Percentiles rank a stretch among this genome's conserved stretches.
These are phyloP conservation scores for Drosophila athabasca DNA, from an alignment of 1,140 invertebrate genomes.

Conservation along the genomic window DNA sequence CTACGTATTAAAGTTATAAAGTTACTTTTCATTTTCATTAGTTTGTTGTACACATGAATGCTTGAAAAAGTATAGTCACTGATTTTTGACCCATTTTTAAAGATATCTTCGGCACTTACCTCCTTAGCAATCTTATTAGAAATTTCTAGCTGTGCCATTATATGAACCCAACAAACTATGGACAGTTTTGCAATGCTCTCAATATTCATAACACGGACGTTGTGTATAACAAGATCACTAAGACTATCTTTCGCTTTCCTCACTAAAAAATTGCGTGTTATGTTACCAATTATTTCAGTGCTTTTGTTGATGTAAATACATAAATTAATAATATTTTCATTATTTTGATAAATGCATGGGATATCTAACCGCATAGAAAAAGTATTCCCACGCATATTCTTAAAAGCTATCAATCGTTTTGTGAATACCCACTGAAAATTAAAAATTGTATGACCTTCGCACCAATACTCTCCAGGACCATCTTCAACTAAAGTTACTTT, in stretches of 20 bases:
- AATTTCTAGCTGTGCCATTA: conserved; percentile 32
- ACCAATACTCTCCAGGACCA: conserved; percentile 84
- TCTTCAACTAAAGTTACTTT: conserved; percentile 71
- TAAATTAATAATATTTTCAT: conserved; percentile 2
- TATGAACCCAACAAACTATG: conserved; percentile 40
- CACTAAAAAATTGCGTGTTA: neutral
- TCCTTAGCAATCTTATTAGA: conserved; percentile 41
- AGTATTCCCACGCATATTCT: conserved; percentile 61
- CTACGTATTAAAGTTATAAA: conserved; percentile 35
- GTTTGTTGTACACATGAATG: conserved; percentile 12
- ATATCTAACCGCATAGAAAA: conserved; percentile 69
- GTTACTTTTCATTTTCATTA: conserved; percentile 12
- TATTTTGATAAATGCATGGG: conserved; percentile 7
- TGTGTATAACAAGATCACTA: conserved; percentile 60
- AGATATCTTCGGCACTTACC: conserved; percentile 44
- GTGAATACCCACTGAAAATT: conserved; percentile 55
- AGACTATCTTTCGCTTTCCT: neutral
- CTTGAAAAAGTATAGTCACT: conserved; percentile 33
- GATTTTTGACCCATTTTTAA: conserved; percentile 23
- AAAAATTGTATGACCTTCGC: conserved; percentile 75
- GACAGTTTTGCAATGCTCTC: neutral
- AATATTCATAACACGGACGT: conserved; percentile 53
- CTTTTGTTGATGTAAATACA: conserved; percentile 10
- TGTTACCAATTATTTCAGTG: conserved; percentile 17
- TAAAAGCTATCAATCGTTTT: conserved; percentile 60